Conservation (phyloP, 1,140 invertebrate genomes). For the Rhysida immarginata region DNA sequence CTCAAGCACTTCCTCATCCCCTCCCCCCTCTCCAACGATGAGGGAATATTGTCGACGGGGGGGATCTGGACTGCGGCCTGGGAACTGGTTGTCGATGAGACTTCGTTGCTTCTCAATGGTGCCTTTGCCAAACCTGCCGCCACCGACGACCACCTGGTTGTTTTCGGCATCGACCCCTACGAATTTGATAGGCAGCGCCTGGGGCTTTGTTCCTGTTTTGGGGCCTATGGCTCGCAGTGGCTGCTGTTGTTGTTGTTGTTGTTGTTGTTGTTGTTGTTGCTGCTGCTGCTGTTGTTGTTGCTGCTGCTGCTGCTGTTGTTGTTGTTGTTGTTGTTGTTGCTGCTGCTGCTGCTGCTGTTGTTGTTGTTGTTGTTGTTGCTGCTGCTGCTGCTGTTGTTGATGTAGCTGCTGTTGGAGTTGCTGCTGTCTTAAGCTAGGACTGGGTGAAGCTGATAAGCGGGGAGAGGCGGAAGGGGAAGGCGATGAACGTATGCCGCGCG, state of each 20-base stretch:
- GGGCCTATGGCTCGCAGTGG: conserved; percentile 16
- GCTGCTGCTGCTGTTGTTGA: conserved; percentile 3
- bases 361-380: conserved; percentile 12
- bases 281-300: no score
- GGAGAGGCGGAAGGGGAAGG: not conserved
- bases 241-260: no score
- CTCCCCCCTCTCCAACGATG: conserved; percentile 15
- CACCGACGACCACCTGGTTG: not conserved
- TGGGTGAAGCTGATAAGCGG: not conserved
- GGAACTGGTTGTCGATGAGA: not conserved
- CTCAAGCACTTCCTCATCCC: conserved; percentile 16
- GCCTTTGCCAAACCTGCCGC: not conserved
- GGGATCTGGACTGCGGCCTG: conserved; percentile 11
- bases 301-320: no score
- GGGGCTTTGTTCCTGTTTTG: conserved; percentile 20
- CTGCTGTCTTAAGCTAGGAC: not conserved
- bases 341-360: no score
- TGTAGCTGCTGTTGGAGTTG: conserved; percentile 9
- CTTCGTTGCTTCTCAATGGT: not conserved
- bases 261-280: no score
- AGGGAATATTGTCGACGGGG: conserved; percentile 10
- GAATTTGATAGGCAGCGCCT: conserved; percentile 30
- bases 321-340: no score
- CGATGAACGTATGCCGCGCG: not conserved
- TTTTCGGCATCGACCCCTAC: conserved; percentile 26